Conservation (phyloP, 2,113 vertebrate species). For the Athene noctua region DNA sequence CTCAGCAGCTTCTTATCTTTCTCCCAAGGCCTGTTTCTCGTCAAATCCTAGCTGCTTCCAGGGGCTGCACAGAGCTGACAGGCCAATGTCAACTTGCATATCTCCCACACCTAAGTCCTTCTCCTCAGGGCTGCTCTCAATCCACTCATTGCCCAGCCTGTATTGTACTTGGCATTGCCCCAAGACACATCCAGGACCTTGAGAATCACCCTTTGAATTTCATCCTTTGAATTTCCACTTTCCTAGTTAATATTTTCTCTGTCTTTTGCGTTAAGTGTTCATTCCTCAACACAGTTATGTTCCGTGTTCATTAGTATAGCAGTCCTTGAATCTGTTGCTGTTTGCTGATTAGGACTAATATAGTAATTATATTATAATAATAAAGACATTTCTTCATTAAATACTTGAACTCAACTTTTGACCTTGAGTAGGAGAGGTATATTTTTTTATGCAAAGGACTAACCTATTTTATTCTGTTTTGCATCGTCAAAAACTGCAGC, state of each 20-base stretch:
- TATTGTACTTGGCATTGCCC: too few species aligned
- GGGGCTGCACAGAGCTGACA: too few species aligned
- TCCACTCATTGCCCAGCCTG: too few species aligned
- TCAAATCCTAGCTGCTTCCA: too few species aligned
- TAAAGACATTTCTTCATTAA: not conserved
- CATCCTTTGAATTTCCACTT: not conserved
- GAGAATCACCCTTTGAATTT: not conserved
- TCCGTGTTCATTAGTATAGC: not conserved
- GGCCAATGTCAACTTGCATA: too few species aligned
- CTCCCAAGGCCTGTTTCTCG: too few species aligned
- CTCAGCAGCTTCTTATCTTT: too few species aligned
- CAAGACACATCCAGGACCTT: not conserved
- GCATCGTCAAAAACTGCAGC: not conserved
- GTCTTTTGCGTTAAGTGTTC: not conserved
- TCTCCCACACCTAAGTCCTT: too few species aligned
- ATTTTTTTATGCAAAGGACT: not conserved
- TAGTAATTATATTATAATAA: too few species aligned
- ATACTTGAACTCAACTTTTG: not conserved
- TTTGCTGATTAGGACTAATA: not conserved
- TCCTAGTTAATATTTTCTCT: not conserved
- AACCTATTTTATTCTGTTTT: not conserved
- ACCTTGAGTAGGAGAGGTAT: not conserved
- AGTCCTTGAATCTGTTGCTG: not conserved
- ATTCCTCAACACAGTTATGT: not conserved
- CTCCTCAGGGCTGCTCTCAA: too few species aligned